These are phyloP conservation scores for Catostomus latipinnis DNA, from an alignment of 2,797 vertebrate species.

Conservation along the genomic window DNA sequence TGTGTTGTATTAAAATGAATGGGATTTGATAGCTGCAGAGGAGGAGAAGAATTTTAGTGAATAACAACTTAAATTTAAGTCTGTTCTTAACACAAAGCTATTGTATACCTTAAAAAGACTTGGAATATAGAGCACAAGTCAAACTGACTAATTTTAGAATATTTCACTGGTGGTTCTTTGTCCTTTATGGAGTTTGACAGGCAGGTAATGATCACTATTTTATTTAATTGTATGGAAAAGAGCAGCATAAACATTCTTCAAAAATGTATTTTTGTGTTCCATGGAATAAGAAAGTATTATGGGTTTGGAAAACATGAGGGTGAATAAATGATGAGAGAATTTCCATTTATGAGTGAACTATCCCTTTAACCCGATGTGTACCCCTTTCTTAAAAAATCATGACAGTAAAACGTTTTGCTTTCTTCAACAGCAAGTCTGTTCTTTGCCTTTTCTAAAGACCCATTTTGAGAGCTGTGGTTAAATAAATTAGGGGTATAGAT, in stretches of 20 bases:
- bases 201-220: too few relatives aligned
- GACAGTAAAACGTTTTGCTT: slow-evolving; percentile 61
- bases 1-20: not conserved
- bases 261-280: too few relatives aligned
- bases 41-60: not conserved
- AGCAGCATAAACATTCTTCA: too few relatives aligned
- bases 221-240: too few relatives aligned
- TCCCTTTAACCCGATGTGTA: slow-evolving; percentile 57
- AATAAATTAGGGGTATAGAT: slow-evolving; percentile 47
- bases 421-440: slow-evolving; percentile 47
- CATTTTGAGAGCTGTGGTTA: slow-evolving; percentile 64
- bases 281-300: too few relatives aligned
- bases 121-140: too few relatives aligned
- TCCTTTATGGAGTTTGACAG: too few relatives aligned
- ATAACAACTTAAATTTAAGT: not conserved
- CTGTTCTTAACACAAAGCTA: too few relatives aligned
- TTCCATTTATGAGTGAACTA: slow-evolving; percentile 27
- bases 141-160: too few relatives aligned
- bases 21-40: not conserved
- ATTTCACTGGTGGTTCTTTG: too few relatives aligned
- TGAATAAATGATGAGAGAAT: slow-evolving; percentile 8
- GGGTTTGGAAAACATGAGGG: not conserved
- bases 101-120: too few relatives aligned
- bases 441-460: slow-evolving; percentile 53
- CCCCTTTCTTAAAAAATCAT: slow-evolving; percentile 57